A percentile compares a stretch with the other conserved stretches of the same genome.
Conservation (phyloP, 92 coral and sea anemone species). For the Nematostella vectensis region DNA sequence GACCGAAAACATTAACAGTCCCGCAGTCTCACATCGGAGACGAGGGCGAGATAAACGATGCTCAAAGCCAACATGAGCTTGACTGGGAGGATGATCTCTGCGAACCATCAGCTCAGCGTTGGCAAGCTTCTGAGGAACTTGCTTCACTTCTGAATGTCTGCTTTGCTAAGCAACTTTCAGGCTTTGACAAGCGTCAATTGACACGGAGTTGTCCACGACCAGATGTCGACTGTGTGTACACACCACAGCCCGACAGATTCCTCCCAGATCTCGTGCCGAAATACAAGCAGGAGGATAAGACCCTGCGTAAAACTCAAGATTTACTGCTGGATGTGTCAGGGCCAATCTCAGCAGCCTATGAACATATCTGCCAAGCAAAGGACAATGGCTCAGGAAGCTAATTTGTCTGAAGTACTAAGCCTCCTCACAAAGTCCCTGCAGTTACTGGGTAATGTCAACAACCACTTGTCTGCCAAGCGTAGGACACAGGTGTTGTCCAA, state of each 20-base stretch:
- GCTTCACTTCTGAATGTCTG: slow-evolving; percentile 24
- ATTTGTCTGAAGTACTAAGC: slow-evolving; percentile 10
- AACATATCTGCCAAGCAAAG: slow-evolving; percentile 14
- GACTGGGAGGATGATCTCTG: slow-evolving; percentile 13
- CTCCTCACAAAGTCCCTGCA: slow-evolving; percentile 24
- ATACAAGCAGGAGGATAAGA: slow-evolving; percentile 28
- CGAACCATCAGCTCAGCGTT: slow-evolving; percentile 28
- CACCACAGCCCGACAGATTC: slow-evolving; percentile 26
- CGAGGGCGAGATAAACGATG: slow-evolving; percentile 3
- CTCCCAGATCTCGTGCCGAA: slow-evolving; percentile 36
- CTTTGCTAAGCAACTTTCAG: slow-evolving; percentile 28
- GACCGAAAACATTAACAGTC: background rate
- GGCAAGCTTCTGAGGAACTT: slow-evolving; percentile 49
- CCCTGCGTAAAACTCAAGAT: slow-evolving; percentile 17
- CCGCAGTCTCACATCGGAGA: background rate
- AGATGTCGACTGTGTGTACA: slow-evolving; percentile 35
- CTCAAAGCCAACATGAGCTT: slow-evolving; percentile 6
- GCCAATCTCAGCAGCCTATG: slow-evolving; percentile 30
- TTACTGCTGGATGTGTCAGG: slow-evolving; percentile 34
- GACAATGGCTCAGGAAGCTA: slow-evolving; percentile 7
- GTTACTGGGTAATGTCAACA: slow-evolving; percentile 29
- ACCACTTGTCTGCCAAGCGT: slow-evolving; percentile 22
- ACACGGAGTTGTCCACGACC: slow-evolving; percentile 18
- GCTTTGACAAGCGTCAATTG: slow-evolving; percentile 28
- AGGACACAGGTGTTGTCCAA: slow-evolving; percentile 14